phyloP scores from a whole-genome alignment of 2,113 vertebrate species.

The Danio rerio region DNA sequence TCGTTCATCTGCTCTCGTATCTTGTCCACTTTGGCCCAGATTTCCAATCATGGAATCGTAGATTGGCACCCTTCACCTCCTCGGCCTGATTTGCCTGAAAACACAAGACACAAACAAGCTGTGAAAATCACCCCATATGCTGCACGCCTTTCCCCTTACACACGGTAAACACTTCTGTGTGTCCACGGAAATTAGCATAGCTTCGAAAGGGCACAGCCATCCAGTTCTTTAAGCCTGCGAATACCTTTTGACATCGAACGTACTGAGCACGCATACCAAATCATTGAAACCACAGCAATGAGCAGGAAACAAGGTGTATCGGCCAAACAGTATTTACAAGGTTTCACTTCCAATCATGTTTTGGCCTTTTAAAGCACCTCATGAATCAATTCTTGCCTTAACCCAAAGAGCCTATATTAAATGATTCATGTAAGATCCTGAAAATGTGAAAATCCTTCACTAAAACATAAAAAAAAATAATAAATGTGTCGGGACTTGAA shows the following conservation, averaged over 20 bases:
- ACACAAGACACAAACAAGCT: conserved; percentile 29
- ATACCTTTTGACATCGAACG: conserved; percentile 66
- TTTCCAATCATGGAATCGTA: conserved; percentile 1
- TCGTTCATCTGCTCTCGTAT: conserved; percentile 3
- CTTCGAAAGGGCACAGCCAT: conserved; percentile 71
- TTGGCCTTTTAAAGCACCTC: conserved; percentile 70
- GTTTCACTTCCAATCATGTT: conserved; percentile 71
- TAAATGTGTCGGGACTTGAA: conserved; percentile 33
- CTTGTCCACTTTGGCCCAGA: neutral
- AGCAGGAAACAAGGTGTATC: conserved; percentile 51
- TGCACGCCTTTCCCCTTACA: conserved; percentile 21
- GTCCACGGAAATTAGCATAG: conserved; percentile 58
- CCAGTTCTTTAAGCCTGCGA: conserved; percentile 59
- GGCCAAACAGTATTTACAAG: conserved; percentile 57
- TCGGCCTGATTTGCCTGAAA: conserved; percentile 32
- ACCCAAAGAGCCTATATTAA: conserved; percentile 74
- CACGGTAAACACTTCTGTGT: conserved; percentile 62
- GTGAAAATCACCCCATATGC: conserved; percentile 12
- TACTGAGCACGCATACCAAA: conserved; percentile 56
- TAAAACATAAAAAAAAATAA: conserved; percentile 56
- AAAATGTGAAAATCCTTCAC: conserved; percentile 55
- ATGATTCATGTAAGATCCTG: conserved; percentile 72
- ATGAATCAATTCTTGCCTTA: conserved; percentile 76
- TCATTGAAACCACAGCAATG: neutral
- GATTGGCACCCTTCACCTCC: conserved; percentile 37